These are phyloP conservation scores for Crocidura indochinensis DNA, from an alignment of 2,797 vertebrate genomes.

Conservation along the genomic window DNA sequence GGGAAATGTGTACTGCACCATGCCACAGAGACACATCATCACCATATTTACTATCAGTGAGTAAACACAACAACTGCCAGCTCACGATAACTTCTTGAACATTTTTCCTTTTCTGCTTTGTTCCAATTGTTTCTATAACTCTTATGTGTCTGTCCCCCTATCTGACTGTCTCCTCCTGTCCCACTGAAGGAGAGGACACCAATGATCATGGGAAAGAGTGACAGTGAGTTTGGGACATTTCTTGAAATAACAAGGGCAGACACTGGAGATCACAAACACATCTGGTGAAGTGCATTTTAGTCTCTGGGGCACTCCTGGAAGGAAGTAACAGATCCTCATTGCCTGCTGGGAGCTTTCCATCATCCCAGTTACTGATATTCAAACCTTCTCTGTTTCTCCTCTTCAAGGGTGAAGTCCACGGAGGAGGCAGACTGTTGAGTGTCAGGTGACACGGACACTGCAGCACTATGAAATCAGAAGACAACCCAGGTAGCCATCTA, in stretches of 20 bases:
- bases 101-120: accelerated
- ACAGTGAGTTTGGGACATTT: background rate
- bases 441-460: too few species aligned
- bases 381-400: too few species aligned
- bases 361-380: too few species aligned
- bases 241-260: background rate
- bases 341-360: too few species aligned
- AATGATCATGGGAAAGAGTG: background rate
- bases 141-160: background rate
- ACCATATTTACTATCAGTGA: too few species aligned
- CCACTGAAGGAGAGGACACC: background rate
- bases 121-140: background rate
- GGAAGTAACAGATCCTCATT: background rate
- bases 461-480: too few species aligned
- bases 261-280: background rate
- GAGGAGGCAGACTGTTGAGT: too few species aligned
- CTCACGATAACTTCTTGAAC: background rate
- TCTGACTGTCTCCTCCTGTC: background rate
- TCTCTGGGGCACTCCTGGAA: accelerated
- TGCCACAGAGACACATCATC: too few species aligned
- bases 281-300: accelerated
- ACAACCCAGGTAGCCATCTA: too few species aligned
- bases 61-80: accelerated
- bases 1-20: too few species aligned
- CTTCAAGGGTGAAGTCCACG: too few species aligned